Conservation (phyloP, 2,113 vertebrate species). For the Chloroceryle aenea region DNA sequence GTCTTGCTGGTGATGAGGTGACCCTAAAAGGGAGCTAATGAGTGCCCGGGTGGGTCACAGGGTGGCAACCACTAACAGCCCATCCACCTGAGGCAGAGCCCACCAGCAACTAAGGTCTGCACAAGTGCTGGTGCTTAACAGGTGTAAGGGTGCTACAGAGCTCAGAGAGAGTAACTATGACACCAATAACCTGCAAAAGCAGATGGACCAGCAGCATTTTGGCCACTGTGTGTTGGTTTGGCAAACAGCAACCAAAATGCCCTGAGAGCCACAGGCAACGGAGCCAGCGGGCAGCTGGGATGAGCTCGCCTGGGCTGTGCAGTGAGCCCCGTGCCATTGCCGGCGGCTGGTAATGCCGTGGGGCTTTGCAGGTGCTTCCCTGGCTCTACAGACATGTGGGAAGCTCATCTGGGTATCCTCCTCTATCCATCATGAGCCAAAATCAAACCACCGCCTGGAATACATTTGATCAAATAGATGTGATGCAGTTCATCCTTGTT, state of each 20-base stretch:
- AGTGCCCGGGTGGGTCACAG: neutral
- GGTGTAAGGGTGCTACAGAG: no score
- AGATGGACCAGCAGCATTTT: accelerated
- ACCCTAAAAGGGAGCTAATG: neutral
- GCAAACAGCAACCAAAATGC: neutral
- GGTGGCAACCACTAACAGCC: neutral
- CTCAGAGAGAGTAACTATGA: no score
- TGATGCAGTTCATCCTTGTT: neutral
- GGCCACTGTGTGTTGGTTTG: neutral
- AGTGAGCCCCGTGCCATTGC: accelerated
- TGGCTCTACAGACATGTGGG: accelerated
- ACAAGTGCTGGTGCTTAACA: no score
- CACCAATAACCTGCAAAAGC: neutral
- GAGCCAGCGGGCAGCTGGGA: no score
- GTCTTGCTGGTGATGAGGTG: neutral
- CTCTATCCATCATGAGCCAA: accelerated
- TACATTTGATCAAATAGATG: neutral
- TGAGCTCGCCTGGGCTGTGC: accelerated
- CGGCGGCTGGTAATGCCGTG: accelerated
- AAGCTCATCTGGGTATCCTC: neutral
- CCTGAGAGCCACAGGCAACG: neutral
- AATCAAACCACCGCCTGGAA: neutral
- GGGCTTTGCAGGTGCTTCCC: neutral
- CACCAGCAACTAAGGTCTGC: no score
- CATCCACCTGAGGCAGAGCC: neutral